Evolutionary conservation across 2,888 invertebrate species (phyloP), one percentile per base, ranked within the genome.

Genomic region (Sialis lutaria): DNA sequence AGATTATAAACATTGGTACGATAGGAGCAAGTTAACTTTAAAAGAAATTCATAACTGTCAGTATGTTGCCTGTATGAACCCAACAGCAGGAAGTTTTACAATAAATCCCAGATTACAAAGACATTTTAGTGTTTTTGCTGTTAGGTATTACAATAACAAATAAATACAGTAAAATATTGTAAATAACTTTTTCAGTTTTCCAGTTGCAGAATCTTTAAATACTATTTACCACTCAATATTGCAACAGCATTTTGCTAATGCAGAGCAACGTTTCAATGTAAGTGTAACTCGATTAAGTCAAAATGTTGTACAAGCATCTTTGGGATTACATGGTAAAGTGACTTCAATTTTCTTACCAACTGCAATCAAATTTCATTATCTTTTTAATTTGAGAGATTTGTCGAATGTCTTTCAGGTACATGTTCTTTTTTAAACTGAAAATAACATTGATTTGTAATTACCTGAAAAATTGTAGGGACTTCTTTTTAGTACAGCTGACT

Each of bases 21-120:
- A 96, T 60, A 73, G 96, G 35, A 82, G 82, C 40, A 89, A 89
- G 60, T 68, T 96, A 22, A 73, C 84, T 0, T 65, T 95, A 8
- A 96, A 96, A 66, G 95, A 96, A 52, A 91, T 96, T 50, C 91
- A 92, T 63, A 95, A 93, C 60, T 93, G 93, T 49, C 96, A 96
- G 62, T 96, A 96, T 60, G 85, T 96, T 9, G 85, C 92, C 33
- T 93, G 93, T 62, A 96, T 96, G 95, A 96, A 96, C 68, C 96
- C 96, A 0, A 95, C 95, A 0, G 92, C 95, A 31, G 96, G 96
- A 43, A 92, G 91, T 59, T 96, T 96, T 58, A 93, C 93, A 4
- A 92, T 96, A 53, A 93, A 95, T 69, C 90, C 95, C 0, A 74
- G 96, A 52, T 70, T 96, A 6, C 93, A 95, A 62, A 70, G 90